Evolutionary conservation across 2,797 vertebrate genomes (phyloP).

Genomic region (Salarias fasciatus): DNA sequence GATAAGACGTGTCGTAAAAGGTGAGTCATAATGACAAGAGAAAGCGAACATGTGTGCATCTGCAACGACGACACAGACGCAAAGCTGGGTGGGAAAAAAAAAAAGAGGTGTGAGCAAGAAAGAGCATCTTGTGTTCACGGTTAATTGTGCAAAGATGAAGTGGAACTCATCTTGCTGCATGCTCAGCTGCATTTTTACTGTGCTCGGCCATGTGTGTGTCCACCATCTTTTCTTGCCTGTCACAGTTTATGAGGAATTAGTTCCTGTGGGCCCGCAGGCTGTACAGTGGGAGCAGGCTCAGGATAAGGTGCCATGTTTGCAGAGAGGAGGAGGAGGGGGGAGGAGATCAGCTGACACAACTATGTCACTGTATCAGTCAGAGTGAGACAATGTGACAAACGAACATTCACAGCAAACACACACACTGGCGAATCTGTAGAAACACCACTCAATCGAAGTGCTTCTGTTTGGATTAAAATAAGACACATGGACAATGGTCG

Average conservation of each 20-base stretch:
- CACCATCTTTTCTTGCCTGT: constrained; percentile 51
- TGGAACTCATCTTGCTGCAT: constrained; percentile 43
- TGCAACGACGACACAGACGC: constrained; percentile 15
- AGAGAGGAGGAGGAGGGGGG: constrained; percentile 19
- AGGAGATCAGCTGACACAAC: constrained; percentile 68
- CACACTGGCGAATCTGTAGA: constrained; percentile 14
- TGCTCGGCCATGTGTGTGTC: constrained; percentile 12
- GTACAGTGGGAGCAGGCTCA: constrained; percentile 51
- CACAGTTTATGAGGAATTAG: constrained; percentile 62
- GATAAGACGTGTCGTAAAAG: constrained; percentile 45
- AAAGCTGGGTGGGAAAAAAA: constrained; percentile 8
- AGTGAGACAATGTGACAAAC: constrained; percentile 60
- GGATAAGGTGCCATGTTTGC: constrained; percentile 59
- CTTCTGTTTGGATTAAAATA: constrained; percentile 4
- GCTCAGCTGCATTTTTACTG: constrained; percentile 30
- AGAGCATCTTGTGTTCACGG: constrained; percentile 19
- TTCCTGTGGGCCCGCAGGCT: constrained; percentile 47
- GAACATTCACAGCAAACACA: constrained; percentile 15
- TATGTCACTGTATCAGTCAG: constrained; percentile 66
- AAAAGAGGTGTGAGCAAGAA: constrained; percentile 10
- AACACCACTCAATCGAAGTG: constrained; percentile 7
- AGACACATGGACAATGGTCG: neutral
- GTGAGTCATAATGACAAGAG: constrained; percentile 37
- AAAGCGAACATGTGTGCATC: constrained; percentile 23
- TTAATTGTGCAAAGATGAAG: constrained; percentile 39